phyloP scores from a whole-genome alignment of 2,113 vertebrate species.

The Xerus inauris region DNA sequence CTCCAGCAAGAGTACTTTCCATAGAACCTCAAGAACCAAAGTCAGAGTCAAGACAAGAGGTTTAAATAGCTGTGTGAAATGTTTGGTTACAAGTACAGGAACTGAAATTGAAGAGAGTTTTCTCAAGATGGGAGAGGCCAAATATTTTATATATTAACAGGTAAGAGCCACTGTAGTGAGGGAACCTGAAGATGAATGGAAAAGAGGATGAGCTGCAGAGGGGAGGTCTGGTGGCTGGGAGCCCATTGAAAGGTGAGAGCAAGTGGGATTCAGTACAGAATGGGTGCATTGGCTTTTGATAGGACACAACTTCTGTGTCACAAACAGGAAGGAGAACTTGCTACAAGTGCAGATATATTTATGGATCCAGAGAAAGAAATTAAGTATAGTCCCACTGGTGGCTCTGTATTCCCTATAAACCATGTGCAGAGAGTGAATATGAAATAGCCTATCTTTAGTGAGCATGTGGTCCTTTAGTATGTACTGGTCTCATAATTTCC shows the following conservation, averaged over 20 bases:
- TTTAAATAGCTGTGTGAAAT: neutral
- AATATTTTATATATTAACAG: neutral
- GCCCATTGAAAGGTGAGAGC: neutral
- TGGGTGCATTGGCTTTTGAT: neutral
- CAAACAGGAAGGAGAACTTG: neutral
- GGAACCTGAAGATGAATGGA: neutral
- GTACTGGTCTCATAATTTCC: neutral
- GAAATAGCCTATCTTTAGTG: neutral
- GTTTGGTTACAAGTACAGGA: neutral
- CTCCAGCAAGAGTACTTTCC: neutral
- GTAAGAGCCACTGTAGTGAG: neutral
- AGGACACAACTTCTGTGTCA: neutral
- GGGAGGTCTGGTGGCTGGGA: rapidly evolving
- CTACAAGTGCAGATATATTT: neutral
- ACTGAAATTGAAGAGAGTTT: neutral
- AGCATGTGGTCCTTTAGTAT: neutral
- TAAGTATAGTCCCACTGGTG: neutral
- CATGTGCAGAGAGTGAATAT: neutral
- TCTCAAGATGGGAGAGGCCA: neutral
- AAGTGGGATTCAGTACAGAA: neutral
- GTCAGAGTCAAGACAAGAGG: neutral
- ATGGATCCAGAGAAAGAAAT: neutral
- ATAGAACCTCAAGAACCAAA: neutral
- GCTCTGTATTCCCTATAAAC: neutral
- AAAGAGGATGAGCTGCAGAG: neutral